Evolutionary conservation across 2,888 invertebrate genomes (phyloP).

Genomic region (Morpho helenor): DNA sequence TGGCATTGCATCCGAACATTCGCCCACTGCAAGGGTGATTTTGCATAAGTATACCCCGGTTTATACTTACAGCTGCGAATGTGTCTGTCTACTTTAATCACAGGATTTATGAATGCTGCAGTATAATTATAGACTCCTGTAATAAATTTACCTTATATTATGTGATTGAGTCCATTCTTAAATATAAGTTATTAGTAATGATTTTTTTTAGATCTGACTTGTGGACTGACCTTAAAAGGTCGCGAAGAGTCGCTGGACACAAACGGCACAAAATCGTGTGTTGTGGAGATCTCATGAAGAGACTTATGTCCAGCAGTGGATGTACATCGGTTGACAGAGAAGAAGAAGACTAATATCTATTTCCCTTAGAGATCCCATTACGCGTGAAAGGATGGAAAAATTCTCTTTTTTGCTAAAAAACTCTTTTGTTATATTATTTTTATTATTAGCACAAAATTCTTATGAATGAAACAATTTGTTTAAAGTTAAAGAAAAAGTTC

Average conservation of each 20-base stretch:
- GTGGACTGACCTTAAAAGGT: too few relatives aligned
- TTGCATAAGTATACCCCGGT: slow-evolving; percentile 61
- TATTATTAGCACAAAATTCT: too few relatives aligned
- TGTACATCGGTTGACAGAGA: too few relatives aligned
- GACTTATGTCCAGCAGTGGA: too few relatives aligned
- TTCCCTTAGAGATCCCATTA: too few relatives aligned
- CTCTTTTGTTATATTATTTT: neutral
- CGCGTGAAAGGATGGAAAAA: too few relatives aligned
- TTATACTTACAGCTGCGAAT: slow-evolving; percentile 53
- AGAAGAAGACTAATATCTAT: too few relatives aligned
- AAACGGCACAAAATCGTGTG: too few relatives aligned
- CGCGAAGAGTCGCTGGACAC: too few relatives aligned
- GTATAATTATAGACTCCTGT: slow-evolving; percentile 59
- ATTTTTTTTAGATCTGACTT: neutral
- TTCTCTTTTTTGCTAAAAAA: neutral
- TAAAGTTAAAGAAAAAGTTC: too few relatives aligned
- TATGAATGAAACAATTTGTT: too few relatives aligned
- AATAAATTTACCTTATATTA: slow-evolving; percentile 29
- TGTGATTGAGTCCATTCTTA: slow-evolving; percentile 18
- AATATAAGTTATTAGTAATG: slow-evolving; percentile 8
- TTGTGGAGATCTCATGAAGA: too few relatives aligned
- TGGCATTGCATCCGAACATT: slow-evolving; percentile 69
- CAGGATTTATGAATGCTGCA: slow-evolving; percentile 63
- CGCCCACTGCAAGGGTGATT: slow-evolving; percentile 67
- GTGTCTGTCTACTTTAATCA: slow-evolving; percentile 60